Conservation (phyloP, 2,113 vertebrate species). For the Corythaixoides concolor region DNA sequence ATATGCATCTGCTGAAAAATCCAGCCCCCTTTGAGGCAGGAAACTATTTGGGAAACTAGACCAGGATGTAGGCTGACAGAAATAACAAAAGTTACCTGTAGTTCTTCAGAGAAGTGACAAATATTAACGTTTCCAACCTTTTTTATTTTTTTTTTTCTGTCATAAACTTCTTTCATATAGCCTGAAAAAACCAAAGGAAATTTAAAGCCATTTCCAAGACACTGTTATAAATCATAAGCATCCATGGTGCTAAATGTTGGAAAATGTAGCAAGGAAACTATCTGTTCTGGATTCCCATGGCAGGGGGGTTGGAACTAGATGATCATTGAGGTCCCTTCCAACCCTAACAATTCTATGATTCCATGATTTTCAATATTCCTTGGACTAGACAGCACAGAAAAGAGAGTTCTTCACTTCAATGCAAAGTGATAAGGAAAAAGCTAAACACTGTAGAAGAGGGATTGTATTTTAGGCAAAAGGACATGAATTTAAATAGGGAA, state of each 20-base stretch:
- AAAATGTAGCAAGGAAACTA: neutral
- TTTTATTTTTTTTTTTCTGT: neutral
- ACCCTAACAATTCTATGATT: too few species aligned
- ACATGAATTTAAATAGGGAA: neutral
- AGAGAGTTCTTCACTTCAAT: neutral
- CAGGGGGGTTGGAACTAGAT: too few species aligned
- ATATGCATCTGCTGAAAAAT: neutral
- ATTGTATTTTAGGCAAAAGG: neutral
- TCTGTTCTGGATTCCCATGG: neutral
- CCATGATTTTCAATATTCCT: neutral
- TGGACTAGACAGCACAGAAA: neutral
- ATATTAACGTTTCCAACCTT: neutral
- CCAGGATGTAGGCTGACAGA: neutral
- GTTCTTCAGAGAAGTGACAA: neutral
- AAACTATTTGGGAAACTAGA: neutral
- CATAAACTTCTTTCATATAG: neutral
- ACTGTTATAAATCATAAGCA: neutral
- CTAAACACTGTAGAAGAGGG: neutral
- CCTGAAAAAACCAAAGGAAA: neutral
- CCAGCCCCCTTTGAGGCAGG: rapidly evolving
- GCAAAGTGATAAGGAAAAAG: neutral
- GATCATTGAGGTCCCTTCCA: too few species aligned
- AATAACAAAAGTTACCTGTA: neutral
- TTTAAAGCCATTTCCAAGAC: neutral
- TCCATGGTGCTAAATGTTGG: neutral